Conservation (phyloP, 2,113 vertebrate genomes). For the Brachypteracias leptosomus region DNA sequence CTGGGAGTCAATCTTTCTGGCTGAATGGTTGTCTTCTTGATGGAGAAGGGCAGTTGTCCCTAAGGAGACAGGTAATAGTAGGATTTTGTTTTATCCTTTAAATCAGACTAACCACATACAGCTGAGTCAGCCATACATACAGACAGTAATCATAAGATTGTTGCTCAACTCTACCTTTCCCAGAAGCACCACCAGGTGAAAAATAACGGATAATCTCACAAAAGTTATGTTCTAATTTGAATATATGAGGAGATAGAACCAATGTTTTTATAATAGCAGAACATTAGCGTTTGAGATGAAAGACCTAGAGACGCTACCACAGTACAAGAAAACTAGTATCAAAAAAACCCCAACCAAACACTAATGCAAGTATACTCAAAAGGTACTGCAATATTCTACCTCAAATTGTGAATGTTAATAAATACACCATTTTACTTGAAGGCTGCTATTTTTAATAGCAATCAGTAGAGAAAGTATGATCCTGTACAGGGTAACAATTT, state of each 20-base stretch:
- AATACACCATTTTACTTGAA: not conserved
- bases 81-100: slow-evolving; percentile 34
- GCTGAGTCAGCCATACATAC: slow-evolving; percentile 41
- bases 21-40: slow-evolving; percentile 47
- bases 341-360: not conserved
- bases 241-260: not conserved
- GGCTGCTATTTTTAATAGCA: not conserved
- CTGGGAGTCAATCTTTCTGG: slow-evolving; percentile 40
- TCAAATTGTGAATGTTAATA: not conserved
- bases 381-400: not conserved
- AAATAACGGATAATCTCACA: not conserved
- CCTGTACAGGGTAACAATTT: not conserved
- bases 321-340: not conserved
- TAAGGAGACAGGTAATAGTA: slow-evolving; percentile 17
- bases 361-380: not conserved
- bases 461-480: not conserved
- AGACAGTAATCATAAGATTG: not conserved
- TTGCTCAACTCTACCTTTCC: not conserved
- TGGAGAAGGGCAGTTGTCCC: slow-evolving; percentile 44
- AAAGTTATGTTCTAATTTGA: not conserved
- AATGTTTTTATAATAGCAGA: not conserved
- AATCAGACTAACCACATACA: not conserved
- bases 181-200: not conserved
- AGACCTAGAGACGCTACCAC: not conserved
- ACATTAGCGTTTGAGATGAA: not conserved